phyloP scores from a whole-genome alignment of 2,888 invertebrate species.

The Sepiola atlantica region DNA sequence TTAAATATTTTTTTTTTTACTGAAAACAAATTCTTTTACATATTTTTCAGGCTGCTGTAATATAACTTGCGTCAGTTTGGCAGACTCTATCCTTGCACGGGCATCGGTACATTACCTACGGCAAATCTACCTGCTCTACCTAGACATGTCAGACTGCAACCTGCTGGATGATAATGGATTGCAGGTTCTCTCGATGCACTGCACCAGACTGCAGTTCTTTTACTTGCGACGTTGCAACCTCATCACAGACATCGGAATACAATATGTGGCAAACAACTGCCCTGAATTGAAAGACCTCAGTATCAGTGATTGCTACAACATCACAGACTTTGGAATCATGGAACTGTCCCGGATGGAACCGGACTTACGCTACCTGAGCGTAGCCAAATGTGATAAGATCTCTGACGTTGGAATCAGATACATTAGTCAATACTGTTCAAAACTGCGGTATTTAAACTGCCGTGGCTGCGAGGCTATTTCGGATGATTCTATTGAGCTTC shows the following conservation, averaged over 20 bases:
- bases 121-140: constrained; percentile 85
- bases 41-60: constrained; percentile 81
- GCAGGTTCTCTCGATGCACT: constrained; percentile 87
- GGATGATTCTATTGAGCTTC: constrained; percentile 91
- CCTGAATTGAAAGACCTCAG: constrained; percentile 85
- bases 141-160: constrained; percentile 92
- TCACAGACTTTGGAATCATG: constrained; percentile 91
- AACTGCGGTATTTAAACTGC: constrained; percentile 88
- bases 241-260: constrained; percentile 93
- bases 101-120: constrained; percentile 70
- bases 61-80: constrained; percentile 82
- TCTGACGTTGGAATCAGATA: constrained; percentile 90
- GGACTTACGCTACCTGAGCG: constrained; percentile 91
- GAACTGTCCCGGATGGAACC: constrained; percentile 90
- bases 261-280: constrained; percentile 92
- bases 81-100: constrained; percentile 69
- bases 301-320: constrained; percentile 90
- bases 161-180: constrained; percentile 89
- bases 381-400: constrained; percentile 92
- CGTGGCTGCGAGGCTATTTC: constrained; percentile 94
- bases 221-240: constrained; percentile 90
- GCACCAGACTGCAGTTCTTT: constrained; percentile 89
- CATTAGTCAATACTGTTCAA: constrained; percentile 89
- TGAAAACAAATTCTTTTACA: constrained; percentile 1
- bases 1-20: too few relatives aligned